phyloP scores from a whole-genome alignment of 1,140 invertebrate genomes.

The Hylaeus anthracinus region DNA sequence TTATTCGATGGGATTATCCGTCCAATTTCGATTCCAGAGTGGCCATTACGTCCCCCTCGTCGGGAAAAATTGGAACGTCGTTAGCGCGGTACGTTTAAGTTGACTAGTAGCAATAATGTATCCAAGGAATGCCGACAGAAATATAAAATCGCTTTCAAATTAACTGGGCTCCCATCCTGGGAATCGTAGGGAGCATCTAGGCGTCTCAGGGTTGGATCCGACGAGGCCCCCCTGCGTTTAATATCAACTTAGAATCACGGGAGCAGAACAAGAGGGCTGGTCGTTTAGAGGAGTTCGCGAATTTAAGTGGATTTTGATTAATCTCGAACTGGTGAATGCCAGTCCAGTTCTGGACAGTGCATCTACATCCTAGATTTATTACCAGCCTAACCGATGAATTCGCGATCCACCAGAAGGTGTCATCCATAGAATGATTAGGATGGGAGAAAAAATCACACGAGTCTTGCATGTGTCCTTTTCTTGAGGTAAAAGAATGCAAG shows the following conservation, averaged over 20 bases:
- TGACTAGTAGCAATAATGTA: neutral
- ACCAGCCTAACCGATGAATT: constrained; percentile 40
- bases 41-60: neutral
- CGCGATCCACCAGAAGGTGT: constrained; percentile 46
- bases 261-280: constrained; percentile 32
- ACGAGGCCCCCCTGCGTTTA: constrained; percentile 37
- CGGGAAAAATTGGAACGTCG: neutral
- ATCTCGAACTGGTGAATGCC: constrained; percentile 54
- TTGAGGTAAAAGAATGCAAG: too few species aligned
- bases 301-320: constrained; percentile 66
- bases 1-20: neutral
- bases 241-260: constrained; percentile 52
- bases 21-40: neutral
- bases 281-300: constrained; percentile 58
- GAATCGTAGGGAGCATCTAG: neutral
- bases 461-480: too few species aligned
- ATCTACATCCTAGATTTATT: constrained; percentile 65
- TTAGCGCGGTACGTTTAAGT: neutral
- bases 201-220: neutral
- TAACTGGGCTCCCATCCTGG: constrained; percentile 21
- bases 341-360: constrained; percentile 47
- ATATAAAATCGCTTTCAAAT: constrained; percentile 32
- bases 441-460: too few species aligned
- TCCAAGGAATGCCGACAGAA: neutral
- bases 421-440: neutral